phyloP scores from a whole-genome alignment of 2,113 vertebrate genomes.

The Percina caprodes region DNA sequence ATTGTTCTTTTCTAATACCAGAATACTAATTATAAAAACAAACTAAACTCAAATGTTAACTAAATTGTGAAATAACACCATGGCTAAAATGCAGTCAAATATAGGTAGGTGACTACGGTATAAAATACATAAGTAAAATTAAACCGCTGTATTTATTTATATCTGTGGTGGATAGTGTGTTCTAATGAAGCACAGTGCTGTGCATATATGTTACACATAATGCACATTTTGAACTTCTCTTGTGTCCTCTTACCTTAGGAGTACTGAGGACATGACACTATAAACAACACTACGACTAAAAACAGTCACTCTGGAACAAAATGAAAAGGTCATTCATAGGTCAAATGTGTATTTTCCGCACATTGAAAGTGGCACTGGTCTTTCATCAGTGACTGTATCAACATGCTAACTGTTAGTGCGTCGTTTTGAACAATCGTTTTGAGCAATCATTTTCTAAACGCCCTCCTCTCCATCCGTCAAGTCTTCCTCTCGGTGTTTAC shows the following conservation, averaged over 20 bases:
- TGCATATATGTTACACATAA: neutral
- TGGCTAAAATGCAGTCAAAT: neutral
- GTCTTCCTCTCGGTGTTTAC: slow-evolving; percentile 70
- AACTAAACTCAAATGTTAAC: neutral
- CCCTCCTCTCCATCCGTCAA: slow-evolving; percentile 44
- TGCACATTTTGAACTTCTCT: neutral
- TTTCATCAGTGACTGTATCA: slow-evolving; percentile 7
- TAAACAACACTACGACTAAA: neutral
- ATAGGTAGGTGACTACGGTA: neutral
- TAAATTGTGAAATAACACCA: neutral
- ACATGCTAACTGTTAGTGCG: neutral
- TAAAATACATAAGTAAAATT: neutral
- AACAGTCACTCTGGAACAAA: neutral
- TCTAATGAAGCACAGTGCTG: neutral
- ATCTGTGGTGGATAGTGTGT: neutral
- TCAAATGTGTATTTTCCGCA: neutral
- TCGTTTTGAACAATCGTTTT: slow-evolving; percentile 17
- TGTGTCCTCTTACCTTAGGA: neutral
- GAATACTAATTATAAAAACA: neutral
- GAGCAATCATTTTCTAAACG: too few species aligned
- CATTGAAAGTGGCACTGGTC: neutral
- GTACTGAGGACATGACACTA: neutral
- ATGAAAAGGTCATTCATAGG: neutral
- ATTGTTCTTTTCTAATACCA: neutral
- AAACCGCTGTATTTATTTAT: neutral